These are phyloP conservation scores for Pedionomus torquatus DNA, from an alignment of 2,113 vertebrate species.

Conservation along the genomic window DNA sequence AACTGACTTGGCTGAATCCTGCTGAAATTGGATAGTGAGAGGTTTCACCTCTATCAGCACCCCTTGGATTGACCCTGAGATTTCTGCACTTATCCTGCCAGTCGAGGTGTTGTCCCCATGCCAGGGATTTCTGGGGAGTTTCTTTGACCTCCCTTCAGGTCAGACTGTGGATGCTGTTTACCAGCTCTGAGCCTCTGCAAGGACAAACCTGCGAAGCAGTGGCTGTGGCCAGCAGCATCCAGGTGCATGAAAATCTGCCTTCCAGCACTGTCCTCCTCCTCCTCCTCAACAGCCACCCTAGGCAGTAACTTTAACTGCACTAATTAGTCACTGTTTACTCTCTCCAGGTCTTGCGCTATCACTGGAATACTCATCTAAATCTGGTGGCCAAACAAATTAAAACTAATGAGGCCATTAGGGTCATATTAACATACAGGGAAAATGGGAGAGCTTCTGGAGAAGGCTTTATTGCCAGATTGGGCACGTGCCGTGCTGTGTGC, in stretches of 20 bases:
- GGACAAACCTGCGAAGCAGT: background rate
- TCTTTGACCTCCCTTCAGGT: background rate
- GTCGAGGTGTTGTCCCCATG: accelerated
- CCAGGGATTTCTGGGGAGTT: background rate
- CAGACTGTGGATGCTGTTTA: background rate
- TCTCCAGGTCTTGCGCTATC: background rate
- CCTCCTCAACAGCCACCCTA: background rate
- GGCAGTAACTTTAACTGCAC: background rate
- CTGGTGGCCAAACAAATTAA: conserved; percentile 69
- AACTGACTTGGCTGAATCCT: background rate
- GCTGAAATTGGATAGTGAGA: background rate
- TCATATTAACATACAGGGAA: background rate
- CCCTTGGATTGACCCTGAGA: accelerated
- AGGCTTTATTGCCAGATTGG: background rate
- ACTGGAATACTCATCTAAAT: conserved; percentile 47
- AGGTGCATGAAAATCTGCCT: background rate
- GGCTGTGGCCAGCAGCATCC: background rate
- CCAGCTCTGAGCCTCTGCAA: background rate
- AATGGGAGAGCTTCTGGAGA: background rate
- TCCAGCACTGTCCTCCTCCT: background rate
- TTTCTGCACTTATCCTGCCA: background rate
- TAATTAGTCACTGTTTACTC: conserved; percentile 61
- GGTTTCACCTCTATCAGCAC: background rate
- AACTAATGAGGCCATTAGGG: conserved; percentile 67
- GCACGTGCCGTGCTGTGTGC: accelerated